Percentiles rank a stretch among this genome's conserved stretches.
Evolutionary conservation across 1,140 invertebrate genomes (phyloP).

Genomic region (Chironomus tepperi): DNA sequence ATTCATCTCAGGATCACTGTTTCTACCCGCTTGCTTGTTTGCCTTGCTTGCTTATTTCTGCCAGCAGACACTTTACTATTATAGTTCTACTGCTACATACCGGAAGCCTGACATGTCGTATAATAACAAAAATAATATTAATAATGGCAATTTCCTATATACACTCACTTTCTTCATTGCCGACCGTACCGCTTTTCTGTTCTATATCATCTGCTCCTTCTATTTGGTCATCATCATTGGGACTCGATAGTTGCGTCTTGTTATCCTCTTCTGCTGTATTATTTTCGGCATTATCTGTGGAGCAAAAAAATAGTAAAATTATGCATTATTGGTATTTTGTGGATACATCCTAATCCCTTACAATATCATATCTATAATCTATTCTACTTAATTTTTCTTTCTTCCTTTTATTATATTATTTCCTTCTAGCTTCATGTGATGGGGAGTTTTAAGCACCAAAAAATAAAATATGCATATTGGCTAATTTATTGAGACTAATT

Average conservation of each 20-base stretch:
- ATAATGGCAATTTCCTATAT: not conserved
- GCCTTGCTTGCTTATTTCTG: not conserved
- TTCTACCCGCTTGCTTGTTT: not conserved
- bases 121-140: constrained; percentile 2
- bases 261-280: not conserved
- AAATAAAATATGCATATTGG: not conserved
- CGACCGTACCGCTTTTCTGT: not conserved
- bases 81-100: not conserved
- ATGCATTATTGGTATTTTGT: not conserved
- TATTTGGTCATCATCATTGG: not conserved
- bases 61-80: not conserved
- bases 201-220: not conserved
- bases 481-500: not conserved
- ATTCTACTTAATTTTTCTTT: not conserved
- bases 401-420: not conserved
- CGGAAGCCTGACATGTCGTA: not conserved
- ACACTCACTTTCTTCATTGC: constrained; percentile 1
- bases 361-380: not conserved
- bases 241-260: constrained; percentile 1
- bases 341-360: not conserved
- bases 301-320: not conserved
- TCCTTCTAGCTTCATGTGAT: too few relatives aligned
- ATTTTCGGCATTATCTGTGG: constrained; percentile 7
- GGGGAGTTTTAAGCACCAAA: too few relatives aligned
- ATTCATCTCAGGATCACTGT: not conserved